phyloP scores from a whole-genome alignment of 2,113 vertebrate genomes.

The Leucoraja erinaceus region DNA sequence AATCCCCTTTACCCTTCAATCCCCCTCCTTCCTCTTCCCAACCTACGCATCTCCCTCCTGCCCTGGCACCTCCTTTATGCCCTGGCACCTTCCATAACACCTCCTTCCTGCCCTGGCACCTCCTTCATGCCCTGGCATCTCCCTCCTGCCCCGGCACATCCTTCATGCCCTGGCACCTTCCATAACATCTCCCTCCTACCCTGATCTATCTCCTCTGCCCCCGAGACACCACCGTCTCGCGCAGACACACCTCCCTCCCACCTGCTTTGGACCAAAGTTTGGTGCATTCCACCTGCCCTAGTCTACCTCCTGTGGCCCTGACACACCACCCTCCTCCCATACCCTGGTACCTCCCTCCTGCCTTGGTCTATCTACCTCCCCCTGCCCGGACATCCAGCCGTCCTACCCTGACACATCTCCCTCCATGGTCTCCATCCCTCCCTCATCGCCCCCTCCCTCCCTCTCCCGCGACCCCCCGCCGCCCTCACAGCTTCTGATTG shows the following conservation, averaged over 20 bases:
- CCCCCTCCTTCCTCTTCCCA: background rate
- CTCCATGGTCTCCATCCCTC: background rate
- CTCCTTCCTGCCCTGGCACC: no score
- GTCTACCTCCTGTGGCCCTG: no score
- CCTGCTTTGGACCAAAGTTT: background rate
- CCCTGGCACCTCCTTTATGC: no score
- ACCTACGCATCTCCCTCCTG: no score
- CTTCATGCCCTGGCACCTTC: background rate
- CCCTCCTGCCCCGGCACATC: background rate
- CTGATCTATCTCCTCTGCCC: no score
- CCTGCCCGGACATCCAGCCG: no score
- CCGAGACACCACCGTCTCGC: no score
- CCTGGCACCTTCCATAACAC: no score
- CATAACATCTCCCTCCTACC: no score
- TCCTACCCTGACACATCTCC: background rate
- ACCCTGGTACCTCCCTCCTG: accelerated
- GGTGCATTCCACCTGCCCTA: no score
- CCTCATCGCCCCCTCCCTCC: conserved; percentile 38
- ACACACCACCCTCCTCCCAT: background rate
- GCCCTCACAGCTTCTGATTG: conserved; percentile 86
- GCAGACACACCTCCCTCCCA: background rate
- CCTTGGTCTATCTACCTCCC: no score
- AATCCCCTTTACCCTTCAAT: accelerated
- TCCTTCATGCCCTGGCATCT: background rate
- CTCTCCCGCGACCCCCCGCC: no score